phyloP scores from a whole-genome alignment of 1,140 invertebrate genomes.

The Lepidurus arcticus region DNA sequence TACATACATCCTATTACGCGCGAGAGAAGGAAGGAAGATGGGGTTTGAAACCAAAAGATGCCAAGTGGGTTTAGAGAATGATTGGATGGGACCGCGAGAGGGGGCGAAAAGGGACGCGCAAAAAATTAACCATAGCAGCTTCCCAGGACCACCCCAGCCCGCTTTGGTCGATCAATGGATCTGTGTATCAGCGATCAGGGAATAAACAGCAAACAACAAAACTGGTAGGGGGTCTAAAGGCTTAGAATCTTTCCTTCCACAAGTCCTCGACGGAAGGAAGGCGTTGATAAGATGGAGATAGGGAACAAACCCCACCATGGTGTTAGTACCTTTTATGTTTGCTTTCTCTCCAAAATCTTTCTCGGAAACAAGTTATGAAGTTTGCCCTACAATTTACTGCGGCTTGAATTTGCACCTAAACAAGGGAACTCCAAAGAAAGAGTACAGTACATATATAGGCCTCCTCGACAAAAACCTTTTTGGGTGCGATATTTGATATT shows the following conservation, averaged over 20 bases:
- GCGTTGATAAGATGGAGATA: neutral
- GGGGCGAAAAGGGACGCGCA: neutral
- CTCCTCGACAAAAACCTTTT: no score
- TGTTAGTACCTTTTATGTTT: neutral
- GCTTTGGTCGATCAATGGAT: neutral
- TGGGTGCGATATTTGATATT: no score
- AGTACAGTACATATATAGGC: no score
- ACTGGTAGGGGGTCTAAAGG: neutral
- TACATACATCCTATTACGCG: neutral
- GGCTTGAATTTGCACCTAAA: no score
- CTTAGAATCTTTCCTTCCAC: neutral
- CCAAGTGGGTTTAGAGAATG: slow-evolving; percentile 8
- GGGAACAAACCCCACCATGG: neutral
- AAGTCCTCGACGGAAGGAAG: neutral
- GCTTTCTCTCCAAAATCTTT: neutral
- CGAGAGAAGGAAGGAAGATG: neutral
- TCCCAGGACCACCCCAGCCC: neutral
- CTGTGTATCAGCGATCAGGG: neutral
- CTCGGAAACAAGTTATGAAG: neutral
- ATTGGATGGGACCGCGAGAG: neutral
- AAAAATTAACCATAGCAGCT: neutral
- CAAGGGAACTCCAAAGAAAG: no score
- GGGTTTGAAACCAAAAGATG: neutral
- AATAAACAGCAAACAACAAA: neutral
- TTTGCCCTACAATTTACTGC: no score